Percentiles rank a stretch among this genome's conserved stretches.
phyloP scores from a whole-genome alignment of 2,797 vertebrate species.

The Helicolenus hilgendorfi region DNA sequence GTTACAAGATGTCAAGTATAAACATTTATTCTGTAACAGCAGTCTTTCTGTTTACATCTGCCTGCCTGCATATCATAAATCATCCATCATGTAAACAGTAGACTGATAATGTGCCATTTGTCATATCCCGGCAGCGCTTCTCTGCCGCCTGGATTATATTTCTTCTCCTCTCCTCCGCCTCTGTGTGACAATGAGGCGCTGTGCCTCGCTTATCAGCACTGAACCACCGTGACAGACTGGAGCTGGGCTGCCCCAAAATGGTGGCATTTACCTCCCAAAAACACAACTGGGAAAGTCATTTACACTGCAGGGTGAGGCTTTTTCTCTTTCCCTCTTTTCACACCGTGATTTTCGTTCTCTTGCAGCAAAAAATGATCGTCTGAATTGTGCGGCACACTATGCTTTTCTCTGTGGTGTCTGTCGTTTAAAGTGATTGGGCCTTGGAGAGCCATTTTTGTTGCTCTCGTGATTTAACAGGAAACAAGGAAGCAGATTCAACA shows the following conservation, averaged over 20 bases:
- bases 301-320: constrained; percentile 32
- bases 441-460: background rate
- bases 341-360: constrained; percentile 25
- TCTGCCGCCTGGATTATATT: constrained; percentile 55
- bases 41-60: background rate
- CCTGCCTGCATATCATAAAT: constrained; percentile 18
- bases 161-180: constrained; percentile 28
- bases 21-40: background rate
- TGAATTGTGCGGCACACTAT: background rate
- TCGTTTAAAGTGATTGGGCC: constrained; percentile 5
- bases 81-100: constrained; percentile 34
- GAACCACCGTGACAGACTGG: constrained; percentile 60
- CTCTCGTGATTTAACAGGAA: background rate
- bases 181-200: constrained; percentile 53
- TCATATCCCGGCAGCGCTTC: constrained; percentile 26
- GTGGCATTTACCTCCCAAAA: constrained; percentile 62
- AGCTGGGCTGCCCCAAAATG: constrained; percentile 66
- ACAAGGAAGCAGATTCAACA: background rate
- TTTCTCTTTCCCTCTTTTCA: constrained; percentile 24
- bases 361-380: constrained; percentile 38
- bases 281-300: constrained; percentile 56
- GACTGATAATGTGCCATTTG: constrained; percentile 59
- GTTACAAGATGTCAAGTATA: background rate
- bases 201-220: constrained; percentile 65
- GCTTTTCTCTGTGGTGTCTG: constrained; percentile 26